These are phyloP conservation scores for Simalia tracyae DNA, from an alignment of 2,797 vertebrate genomes.

Conservation along the genomic window DNA sequence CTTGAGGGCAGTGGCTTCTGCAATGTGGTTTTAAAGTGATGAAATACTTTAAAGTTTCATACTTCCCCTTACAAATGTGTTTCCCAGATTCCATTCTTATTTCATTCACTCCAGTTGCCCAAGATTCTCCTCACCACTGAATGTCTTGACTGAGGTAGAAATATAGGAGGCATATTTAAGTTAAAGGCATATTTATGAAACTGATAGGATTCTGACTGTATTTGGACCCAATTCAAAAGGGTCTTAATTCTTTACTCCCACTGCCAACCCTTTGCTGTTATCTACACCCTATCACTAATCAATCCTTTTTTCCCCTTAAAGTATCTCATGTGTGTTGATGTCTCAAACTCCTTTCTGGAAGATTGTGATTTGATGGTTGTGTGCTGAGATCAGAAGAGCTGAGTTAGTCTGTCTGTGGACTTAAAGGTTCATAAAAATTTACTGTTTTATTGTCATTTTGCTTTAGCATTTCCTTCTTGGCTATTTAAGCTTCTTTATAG, in stretches of 20 bases:
- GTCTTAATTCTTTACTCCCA: not conserved
- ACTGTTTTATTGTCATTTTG: not conserved
- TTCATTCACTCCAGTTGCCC: constrained; percentile 12
- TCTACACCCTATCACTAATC: not conserved
- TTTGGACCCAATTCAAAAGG: not conserved
- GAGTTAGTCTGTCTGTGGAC: not conserved
- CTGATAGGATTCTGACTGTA: not conserved
- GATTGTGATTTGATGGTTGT: not conserved
- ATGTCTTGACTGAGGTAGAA: constrained; percentile 27
- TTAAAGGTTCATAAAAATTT: not conserved
- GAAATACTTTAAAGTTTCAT: not conserved
- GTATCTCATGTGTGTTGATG: not conserved
- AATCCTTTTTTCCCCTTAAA: not conserved
- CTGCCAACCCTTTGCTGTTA: not conserved
- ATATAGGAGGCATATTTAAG: constrained; percentile 14
- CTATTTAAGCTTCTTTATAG: not conserved
- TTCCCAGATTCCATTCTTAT: constrained; percentile 3
- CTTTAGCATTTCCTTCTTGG: not conserved
- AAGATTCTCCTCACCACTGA: constrained; percentile 21
- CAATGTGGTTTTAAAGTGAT: not conserved
- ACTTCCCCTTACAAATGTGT: constrained; percentile 14
- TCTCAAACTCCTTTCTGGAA: not conserved
- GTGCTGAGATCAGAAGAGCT: not conserved
- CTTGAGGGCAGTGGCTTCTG: not conserved
- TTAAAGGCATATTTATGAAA: constrained; percentile 9